Percentiles rank a stretch among this genome's conserved stretches.
These are phyloP conservation scores for Hirudinaria manillensis DNA, from an alignment of 2,888 invertebrate genomes.

Conservation along the genomic window DNA sequence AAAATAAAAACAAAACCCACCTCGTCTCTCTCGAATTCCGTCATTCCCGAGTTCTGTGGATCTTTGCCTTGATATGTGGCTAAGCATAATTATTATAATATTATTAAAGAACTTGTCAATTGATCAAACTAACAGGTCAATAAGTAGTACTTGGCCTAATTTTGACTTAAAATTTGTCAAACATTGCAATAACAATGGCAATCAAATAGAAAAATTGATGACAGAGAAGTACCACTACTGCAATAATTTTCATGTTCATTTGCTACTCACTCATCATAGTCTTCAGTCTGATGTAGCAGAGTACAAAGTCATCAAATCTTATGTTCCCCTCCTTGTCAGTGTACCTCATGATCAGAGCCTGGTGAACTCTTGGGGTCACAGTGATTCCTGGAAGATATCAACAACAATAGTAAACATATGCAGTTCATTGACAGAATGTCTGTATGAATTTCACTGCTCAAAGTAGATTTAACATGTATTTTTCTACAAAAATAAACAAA, in stretches of 20 bases:
- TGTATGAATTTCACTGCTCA: neutral
- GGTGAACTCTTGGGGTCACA: conserved; percentile 28
- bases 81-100: conserved; percentile 17
- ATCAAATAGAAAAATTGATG: no score
- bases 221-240: no score
- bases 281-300: conserved; percentile 85
- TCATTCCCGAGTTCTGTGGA: conserved; percentile 29
- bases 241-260: neutral
- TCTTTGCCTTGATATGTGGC: conserved; percentile 38
- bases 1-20: no score
- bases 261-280: conserved; percentile 82
- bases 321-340: conserved; percentile 74
- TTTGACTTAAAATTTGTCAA: no score
- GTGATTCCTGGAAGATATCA: conserved; percentile 21
- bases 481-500: no score
- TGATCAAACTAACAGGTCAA: neutral
- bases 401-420: neutral
- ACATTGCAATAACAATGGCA: no score
- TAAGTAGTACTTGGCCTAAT: neutral
- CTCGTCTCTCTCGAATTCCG: conserved; percentile 38
- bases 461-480: neutral
- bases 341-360: conserved; percentile 34
- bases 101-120: neutral
- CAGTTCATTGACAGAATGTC: neutral
- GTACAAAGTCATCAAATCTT: conserved; percentile 86